phyloP scores from a whole-genome alignment of 2,113 vertebrate species.

The Halichoeres trimaculatus region DNA sequence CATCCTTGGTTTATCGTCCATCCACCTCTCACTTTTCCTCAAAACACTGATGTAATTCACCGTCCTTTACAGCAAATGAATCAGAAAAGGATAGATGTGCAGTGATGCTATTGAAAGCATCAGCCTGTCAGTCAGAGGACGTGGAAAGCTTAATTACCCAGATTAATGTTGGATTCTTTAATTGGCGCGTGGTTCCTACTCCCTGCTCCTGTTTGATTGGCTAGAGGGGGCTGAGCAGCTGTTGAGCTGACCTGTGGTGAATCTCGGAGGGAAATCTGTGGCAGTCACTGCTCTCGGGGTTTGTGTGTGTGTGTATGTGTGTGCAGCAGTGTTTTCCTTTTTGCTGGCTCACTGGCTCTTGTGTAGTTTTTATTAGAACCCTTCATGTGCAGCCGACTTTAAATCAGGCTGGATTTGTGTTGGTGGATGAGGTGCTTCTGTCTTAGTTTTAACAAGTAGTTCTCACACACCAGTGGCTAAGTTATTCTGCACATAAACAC shows the following conservation, averaged over 20 bases:
- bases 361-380: constrained; percentile 11
- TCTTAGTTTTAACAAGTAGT: background rate
- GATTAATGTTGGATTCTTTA: constrained; percentile 69
- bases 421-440: background rate
- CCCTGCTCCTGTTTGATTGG: constrained; percentile 70
- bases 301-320: constrained; percentile 4
- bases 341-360: constrained; percentile 12
- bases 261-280: constrained; percentile 53
- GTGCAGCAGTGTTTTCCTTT: background rate
- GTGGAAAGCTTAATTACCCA: constrained; percentile 54
- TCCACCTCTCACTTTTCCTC: constrained; percentile 13
- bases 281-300: constrained; percentile 43
- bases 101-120: constrained; percentile 43
- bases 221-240: constrained; percentile 69
- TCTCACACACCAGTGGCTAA: background rate
- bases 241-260: constrained; percentile 65
- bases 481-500: background rate
- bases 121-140: constrained; percentile 47
- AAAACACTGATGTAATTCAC: constrained; percentile 36
- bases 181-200: constrained; percentile 60
- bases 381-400: constrained; percentile 1
- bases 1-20: constrained; percentile 29
- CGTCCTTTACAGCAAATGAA: constrained; percentile 47
- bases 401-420: background rate
- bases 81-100: constrained; percentile 39